These are phyloP conservation scores for Acrocephalus arundinaceus DNA, from an alignment of 2,113 vertebrate species.

Conservation along the genomic window DNA sequence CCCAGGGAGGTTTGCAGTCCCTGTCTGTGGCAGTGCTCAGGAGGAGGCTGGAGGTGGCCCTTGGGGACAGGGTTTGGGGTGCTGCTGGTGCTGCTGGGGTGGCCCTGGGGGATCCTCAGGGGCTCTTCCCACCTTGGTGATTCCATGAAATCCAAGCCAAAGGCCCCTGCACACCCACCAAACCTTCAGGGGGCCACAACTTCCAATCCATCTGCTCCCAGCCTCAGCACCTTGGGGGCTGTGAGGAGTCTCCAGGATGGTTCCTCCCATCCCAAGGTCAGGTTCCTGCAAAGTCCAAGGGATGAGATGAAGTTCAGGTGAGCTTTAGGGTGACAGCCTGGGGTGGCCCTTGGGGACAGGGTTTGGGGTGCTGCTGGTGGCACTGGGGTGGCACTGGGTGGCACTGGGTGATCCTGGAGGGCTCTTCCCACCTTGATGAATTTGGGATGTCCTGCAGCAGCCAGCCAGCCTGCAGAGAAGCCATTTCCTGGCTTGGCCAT, in stretches of 20 bases:
- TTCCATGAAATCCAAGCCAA: background rate
- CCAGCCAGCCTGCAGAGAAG: background rate
- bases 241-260: no score
- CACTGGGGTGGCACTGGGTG: rapidly evolving
- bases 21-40: background rate
- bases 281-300: no score
- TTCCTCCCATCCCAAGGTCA: no score
- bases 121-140: rapidly evolving
- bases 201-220: no score
- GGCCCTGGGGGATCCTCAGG: rapidly evolving
- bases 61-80: background rate
- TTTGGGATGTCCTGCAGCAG: background rate
- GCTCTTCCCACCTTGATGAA: rapidly evolving
- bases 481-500: rapidly evolving
- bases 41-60: background rate
- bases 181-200: no score
- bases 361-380: background rate
- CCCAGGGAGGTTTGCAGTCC: background rate
- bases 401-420: rapidly evolving
- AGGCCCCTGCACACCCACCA: no score
- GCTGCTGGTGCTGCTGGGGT: background rate
- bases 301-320: no score
- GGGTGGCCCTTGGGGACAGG: no score
- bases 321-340: no score
- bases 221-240: background rate